These are phyloP conservation scores for Mobula birostris DNA, from an alignment of 2,113 vertebrate genomes.

Conservation along the genomic window DNA sequence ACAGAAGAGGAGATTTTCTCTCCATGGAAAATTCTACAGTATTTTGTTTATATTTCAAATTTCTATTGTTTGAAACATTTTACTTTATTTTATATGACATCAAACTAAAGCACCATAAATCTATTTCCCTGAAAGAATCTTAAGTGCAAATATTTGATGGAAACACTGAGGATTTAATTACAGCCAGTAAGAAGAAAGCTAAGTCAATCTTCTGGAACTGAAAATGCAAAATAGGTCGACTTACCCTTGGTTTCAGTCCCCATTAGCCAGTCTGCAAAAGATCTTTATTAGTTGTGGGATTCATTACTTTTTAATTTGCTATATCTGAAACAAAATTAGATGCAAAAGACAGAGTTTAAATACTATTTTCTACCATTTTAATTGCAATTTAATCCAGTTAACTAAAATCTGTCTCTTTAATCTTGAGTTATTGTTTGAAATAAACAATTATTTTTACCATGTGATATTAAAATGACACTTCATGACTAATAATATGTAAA, in stretches of 20 bases:
- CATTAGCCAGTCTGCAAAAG: not conserved
- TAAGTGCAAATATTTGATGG: not conserved
- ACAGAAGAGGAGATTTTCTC: too few species aligned
- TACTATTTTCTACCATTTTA: not conserved
- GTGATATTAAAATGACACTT: not conserved
- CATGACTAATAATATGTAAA: not conserved
- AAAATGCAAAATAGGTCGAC: not conserved
- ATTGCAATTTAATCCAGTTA: not conserved
- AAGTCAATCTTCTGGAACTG: not conserved
- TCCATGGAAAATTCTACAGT: too few species aligned
- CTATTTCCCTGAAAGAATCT: not conserved
- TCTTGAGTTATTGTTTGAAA: not conserved
- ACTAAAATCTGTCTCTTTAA: not conserved
- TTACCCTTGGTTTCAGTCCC: not conserved
- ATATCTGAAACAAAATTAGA: not conserved
- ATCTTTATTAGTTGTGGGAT: not conserved
- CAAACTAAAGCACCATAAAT: not conserved
- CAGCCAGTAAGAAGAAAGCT: not conserved
- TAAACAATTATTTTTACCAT: not conserved
- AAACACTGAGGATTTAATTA: not conserved
- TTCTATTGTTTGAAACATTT: not conserved
- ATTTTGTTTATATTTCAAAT: not conserved
- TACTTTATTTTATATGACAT: not conserved
- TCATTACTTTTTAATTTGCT: not conserved
- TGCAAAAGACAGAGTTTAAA: not conserved